These are phyloP conservation scores for Tyto alba DNA, from an alignment of 2,113 vertebrate species.

Conservation along the genomic window DNA sequence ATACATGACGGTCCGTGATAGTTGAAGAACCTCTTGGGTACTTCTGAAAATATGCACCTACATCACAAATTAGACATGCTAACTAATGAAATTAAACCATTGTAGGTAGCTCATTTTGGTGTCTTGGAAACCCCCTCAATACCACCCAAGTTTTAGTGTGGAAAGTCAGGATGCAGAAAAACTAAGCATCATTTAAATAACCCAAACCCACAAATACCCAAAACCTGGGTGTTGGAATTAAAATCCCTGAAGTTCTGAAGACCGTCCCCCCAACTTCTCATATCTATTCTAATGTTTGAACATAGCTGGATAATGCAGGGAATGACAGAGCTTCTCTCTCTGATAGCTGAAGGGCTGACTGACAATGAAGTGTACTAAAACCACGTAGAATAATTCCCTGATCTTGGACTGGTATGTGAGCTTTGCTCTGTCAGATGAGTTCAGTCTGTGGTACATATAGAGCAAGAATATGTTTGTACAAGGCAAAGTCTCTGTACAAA, in stretches of 20 bases:
- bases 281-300: not conserved
- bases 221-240: not conserved
- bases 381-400: not conserved
- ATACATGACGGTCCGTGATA: not conserved
- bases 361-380: constrained; percentile 4
- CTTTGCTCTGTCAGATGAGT: not conserved
- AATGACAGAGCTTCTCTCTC: not conserved
- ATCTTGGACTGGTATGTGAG: not conserved
- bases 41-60: not conserved
- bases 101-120: not conserved
- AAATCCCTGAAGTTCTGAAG: not conserved
- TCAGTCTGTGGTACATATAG: not conserved
- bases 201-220: not conserved
- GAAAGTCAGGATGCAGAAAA: not conserved
- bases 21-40: not conserved
- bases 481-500: constrained; percentile 29
- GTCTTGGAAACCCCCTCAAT: not conserved
- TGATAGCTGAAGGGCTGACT: not conserved
- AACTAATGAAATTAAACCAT: not conserved
- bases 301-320: not conserved
- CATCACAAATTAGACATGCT: not conserved
- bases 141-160: not conserved
- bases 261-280: not conserved
- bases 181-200: not conserved
- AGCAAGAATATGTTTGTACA: not conserved